phyloP scores from a whole-genome alignment of 2,797 vertebrate species.

The Enteromius radiatus region DNA sequence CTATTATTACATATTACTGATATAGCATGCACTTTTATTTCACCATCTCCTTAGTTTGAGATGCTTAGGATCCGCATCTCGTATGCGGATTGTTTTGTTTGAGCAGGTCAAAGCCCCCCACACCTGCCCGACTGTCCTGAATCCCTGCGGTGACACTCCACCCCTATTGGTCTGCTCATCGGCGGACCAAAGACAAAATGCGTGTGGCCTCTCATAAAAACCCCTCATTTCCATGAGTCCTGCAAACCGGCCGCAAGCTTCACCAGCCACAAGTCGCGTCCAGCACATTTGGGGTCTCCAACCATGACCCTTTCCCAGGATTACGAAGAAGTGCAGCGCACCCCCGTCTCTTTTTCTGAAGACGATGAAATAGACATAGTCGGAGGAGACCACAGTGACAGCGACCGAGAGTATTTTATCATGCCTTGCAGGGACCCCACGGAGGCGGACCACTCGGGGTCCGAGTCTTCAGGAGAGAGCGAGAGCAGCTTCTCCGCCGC shows the following conservation, averaged over 20 bases:
- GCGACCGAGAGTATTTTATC: slow-evolving; percentile 50
- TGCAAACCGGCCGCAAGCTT: slow-evolving; percentile 49
- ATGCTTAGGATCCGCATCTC: slow-evolving; percentile 44
- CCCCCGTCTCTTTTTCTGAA: slow-evolving; percentile 61
- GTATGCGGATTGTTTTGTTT: slow-evolving; percentile 31
- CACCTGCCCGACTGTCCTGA: slow-evolving; percentile 61
- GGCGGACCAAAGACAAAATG: slow-evolving; percentile 66
- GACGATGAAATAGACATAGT: slow-evolving; percentile 77
- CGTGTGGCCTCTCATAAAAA: slow-evolving; percentile 74
- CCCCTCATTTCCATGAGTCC: slow-evolving; percentile 50
- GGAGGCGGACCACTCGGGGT: slow-evolving; percentile 69
- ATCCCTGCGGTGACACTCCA: slow-evolving; percentile 67
- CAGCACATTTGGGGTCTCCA: slow-evolving; percentile 14
- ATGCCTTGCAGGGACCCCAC: slow-evolving; percentile 49
- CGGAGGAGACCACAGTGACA: slow-evolving; percentile 68
- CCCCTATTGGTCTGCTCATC: slow-evolving; percentile 79
- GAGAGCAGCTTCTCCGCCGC: slow-evolving; percentile 72
- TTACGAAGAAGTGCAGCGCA: slow-evolving; percentile 66
- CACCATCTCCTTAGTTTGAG: not conserved
- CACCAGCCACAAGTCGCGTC: slow-evolving; percentile 11
- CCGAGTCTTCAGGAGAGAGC: slow-evolving; percentile 69
- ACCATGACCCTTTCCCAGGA: slow-evolving; percentile 78
- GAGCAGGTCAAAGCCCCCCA: slow-evolving; percentile 52
- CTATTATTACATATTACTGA: not conserved
- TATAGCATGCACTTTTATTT: not conserved